Evolutionary conservation across 2,888 invertebrate species (phyloP), one percentile per base, ranked within the genome.

Genomic region (Coronaproctus castanopsis): DNA sequence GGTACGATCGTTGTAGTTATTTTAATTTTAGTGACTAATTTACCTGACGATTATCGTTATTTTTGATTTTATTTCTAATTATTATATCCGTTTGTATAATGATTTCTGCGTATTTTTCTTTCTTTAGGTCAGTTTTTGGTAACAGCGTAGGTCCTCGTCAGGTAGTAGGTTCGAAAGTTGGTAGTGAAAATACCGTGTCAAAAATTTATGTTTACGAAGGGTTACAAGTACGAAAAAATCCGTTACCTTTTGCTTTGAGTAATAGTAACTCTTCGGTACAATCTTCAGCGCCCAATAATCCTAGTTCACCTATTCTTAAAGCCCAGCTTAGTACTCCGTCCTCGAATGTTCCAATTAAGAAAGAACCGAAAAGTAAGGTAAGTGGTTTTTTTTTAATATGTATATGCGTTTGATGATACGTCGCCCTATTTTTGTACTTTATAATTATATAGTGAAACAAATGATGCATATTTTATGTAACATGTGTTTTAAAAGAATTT

Each of bases 271-370:
- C 64, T 62, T 51, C 62, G 21, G 55, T 57, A 57, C 52, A 64
- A 58, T 18, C 62, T 51, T 63, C 66, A 61, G 64, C 63, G 57
- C n/a, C n/a, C n/a, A n/a, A n/a, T n/a, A 69, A 72, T 66, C 84
- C 84, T 54, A 77, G 83, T 36, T 86, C 86, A 53, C 85, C 87
- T 10, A 88, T 88, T 70, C 75, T 88, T 66, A 87, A 88, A 76
- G 87, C 87, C 66, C 87, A 87, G 73, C 75, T 87, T 66, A 86
- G 86, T 67, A 80, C 81, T 65, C 82, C 82, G 64, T 77, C 80
- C 61, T 77, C 78, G 72, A 75, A 71, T 61, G 54, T 50, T 55
- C 52, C 58, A 36, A 57, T 54, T 56, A 66, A 65, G 62, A 62
- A 61, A 62, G 63, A 62, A 60, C 57, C 60, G 54, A 64, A 62